Percentiles rank a stretch among this genome's conserved stretches.
Conservation (phyloP, 2,797 vertebrate species). For the Eulemur coronatus region DNA sequence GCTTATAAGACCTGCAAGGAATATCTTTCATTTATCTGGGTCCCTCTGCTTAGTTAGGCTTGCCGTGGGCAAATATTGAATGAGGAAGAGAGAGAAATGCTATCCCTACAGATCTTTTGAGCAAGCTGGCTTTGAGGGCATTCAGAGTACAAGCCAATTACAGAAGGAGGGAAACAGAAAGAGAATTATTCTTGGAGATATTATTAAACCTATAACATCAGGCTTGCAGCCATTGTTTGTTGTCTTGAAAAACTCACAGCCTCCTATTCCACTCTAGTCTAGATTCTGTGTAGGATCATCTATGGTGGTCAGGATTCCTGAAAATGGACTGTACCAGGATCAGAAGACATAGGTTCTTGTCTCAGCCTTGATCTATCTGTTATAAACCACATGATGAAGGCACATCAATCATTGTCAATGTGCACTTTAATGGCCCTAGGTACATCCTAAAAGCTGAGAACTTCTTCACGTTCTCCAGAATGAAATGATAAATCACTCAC, state of each 20-base stretch:
- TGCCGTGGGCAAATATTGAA: not conserved
- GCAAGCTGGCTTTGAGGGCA: not conserved
- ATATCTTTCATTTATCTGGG: slow-evolving; percentile 16
- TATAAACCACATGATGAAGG: not conserved
- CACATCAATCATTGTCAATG: not conserved
- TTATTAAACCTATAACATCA: not conserved
- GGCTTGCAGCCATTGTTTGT: not conserved
- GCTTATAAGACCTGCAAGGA: not conserved
- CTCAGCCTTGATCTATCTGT: not conserved
- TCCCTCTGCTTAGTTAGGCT: not conserved
- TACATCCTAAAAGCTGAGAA: not conserved
- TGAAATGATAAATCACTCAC: slow-evolving; percentile 53
- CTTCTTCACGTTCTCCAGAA: slow-evolving; percentile 27
- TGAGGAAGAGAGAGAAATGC: not conserved
- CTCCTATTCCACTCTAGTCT: not conserved
- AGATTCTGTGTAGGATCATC: not conserved
- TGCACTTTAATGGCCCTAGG: not conserved
- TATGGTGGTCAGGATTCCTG: not conserved
- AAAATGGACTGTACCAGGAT: not conserved
- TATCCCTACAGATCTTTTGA: not conserved
- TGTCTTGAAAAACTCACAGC: not conserved
- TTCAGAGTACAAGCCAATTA: not conserved
- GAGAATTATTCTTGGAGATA: slow-evolving; percentile 2
- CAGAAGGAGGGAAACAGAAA: not conserved
- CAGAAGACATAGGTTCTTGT: not conserved